Evolutionary conservation across 1,140 invertebrate genomes (phyloP).

Genomic region (Brevipalpus yothersi): DNA sequence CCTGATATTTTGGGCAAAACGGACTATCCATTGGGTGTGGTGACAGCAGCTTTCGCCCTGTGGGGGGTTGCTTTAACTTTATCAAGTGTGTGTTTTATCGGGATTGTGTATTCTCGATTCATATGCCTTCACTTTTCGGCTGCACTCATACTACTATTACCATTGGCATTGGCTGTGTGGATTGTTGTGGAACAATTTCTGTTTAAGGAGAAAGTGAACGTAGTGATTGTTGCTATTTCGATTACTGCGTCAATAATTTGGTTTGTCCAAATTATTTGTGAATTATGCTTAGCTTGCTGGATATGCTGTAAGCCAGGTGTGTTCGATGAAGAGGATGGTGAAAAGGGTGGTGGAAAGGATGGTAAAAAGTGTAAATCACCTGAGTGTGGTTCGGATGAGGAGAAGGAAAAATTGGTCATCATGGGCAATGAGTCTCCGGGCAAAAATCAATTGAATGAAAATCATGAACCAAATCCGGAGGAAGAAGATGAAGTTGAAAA

Average conservation of each 20-base stretch:
- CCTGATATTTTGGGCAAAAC: neutral
- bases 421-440: neutral
- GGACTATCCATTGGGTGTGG: neutral
- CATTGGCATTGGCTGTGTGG: neutral
- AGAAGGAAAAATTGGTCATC: conserved; percentile 1
- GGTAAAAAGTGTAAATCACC: neutral
- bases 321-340: neutral
- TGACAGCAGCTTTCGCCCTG: neutral
- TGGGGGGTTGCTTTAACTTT: neutral
- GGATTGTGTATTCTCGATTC: neutral
- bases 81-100: neutral
- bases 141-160: neutral
- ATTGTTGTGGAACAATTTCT: neutral
- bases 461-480: neutral
- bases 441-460: neutral
- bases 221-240: neutral
- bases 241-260: neutral
- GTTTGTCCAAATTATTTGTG: neutral
- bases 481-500: conserved; percentile 1
- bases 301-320: neutral
- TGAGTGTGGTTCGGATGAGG: neutral
- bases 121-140: neutral
- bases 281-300: neutral
- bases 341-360: neutral
- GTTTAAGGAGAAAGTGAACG: neutral